Conservation (phyloP, 2,888 invertebrate genomes). For the Chrysodeixis includens region DNA sequence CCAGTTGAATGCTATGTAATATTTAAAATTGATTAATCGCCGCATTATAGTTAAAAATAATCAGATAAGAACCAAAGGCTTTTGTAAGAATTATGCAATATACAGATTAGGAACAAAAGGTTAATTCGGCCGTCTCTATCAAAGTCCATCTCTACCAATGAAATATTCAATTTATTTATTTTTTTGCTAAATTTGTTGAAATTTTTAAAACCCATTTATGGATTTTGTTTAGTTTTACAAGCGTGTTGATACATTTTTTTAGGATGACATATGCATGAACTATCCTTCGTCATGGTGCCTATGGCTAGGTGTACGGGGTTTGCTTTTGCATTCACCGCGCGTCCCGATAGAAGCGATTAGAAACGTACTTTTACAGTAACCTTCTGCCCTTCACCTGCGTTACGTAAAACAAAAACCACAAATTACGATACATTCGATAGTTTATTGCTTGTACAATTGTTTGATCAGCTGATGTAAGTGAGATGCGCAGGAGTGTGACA, state of each 20-base stretch:
- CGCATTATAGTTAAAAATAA: constrained; percentile 24
- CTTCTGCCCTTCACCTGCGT: constrained; percentile 6
- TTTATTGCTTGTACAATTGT: constrained; percentile 59
- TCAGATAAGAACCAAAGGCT: constrained; percentile 19
- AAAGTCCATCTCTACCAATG: no score
- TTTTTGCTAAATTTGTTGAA: no score
- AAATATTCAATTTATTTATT: no score
- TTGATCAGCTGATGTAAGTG: constrained; percentile 68
- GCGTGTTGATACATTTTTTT: no score
- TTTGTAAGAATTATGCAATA: constrained; percentile 20
- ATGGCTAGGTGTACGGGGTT: no score
- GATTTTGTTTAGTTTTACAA: no score
- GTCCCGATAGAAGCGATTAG: no score
- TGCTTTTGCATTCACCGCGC: no score
- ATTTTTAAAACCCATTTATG: no score
- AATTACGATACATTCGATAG: constrained; percentile 28
- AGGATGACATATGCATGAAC: no score
- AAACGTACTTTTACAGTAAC: no score
- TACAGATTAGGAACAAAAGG: constrained; percentile 5
- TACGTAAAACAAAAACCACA: constrained; percentile 17
- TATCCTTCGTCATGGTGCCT: no score
- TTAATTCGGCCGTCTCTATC: background rate
- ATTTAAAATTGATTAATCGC: constrained; percentile 30
- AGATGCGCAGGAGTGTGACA: constrained; percentile 53
- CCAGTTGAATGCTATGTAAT: constrained; percentile 7